phyloP scores from a whole-genome alignment of 2,113 vertebrate species.

The Ploceus nigricollis region DNA sequence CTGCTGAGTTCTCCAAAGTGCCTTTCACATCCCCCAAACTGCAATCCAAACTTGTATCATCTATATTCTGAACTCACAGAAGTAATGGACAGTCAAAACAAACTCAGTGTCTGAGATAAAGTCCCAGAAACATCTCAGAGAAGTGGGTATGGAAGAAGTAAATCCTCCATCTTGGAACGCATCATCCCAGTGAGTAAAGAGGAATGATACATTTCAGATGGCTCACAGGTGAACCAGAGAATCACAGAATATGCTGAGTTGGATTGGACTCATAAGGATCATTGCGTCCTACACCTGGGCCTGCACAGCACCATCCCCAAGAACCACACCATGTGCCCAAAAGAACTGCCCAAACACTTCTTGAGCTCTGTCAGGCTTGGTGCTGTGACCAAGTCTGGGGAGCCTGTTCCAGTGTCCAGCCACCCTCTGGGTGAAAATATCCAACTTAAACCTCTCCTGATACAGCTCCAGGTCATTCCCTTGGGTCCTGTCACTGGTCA shows the following conservation, averaged over 20 bases:
- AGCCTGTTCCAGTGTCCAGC: not conserved
- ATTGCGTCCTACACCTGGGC: not conserved
- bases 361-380: not conserved
- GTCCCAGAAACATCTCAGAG: not conserved
- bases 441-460: not conserved
- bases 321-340: not conserved
- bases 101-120: not conserved
- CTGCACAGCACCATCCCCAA: not conserved
- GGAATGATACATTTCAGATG: fast-evolving
- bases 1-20: not conserved
- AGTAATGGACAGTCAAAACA: not conserved
- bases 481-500: not conserved
- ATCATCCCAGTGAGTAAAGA: not conserved
- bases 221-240: not conserved
- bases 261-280: not conserved
- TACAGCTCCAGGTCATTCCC: not conserved
- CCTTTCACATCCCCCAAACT: not conserved
- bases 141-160: not conserved
- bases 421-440: not conserved
- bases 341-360: not conserved
- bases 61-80: not conserved
- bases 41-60: not conserved
- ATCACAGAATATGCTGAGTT: not conserved
- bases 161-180: not conserved
- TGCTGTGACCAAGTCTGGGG: not conserved